Base-by-base conservation (phyloP, 2,888 invertebrate species). In the Lottia gigantea region DNA sequence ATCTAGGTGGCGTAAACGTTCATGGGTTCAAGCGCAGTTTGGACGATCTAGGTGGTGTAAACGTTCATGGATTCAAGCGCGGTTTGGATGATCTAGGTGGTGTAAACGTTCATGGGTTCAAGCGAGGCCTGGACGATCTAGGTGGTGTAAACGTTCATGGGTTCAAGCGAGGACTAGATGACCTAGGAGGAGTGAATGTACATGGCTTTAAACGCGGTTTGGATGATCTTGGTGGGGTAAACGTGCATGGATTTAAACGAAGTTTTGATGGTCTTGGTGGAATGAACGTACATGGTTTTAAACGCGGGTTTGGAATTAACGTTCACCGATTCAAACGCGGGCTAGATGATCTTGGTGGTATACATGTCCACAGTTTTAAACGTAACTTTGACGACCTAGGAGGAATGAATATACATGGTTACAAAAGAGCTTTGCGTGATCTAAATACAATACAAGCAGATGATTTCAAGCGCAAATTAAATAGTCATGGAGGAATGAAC, bases 191-290 rank as follows among this genome's bases (percentile, higher is more conserved):
- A 8, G 19, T 31, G 2, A 62, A 61, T 62, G 67, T 55, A 12
- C 19, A 61, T 14, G 67, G 55, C 11, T 26, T 26, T 6, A 62
- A 68, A 23, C n/a, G 71, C 15, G 46, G 66, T 12, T 71, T 67
- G 14, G 67, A 71, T n/a, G 46, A 66, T n/a, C 45, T 71, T 0
- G 67, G 66, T 1, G 71, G 67, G 11, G 19, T 49, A 31, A 67
- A 71, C 15, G 70, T 71, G n/a, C 71, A 66, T 40, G 67, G 63
- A 15, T 66, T n/a, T 19, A 66, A 71, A 40, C 23, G 71, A 15
- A 62, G 66, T 3, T 64, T 71, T 6, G 71, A 71, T 23, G 45
- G 64, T 26, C 23, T 71, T 0, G 71, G 71, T 63, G 66, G 25
- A 55, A 31, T 23, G 11, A 55, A 55, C 6, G 55, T 55, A 23